Evolutionary conservation across 1,140 invertebrate species (phyloP).

Genomic region (Drosophila pseudoananassae): DNA sequence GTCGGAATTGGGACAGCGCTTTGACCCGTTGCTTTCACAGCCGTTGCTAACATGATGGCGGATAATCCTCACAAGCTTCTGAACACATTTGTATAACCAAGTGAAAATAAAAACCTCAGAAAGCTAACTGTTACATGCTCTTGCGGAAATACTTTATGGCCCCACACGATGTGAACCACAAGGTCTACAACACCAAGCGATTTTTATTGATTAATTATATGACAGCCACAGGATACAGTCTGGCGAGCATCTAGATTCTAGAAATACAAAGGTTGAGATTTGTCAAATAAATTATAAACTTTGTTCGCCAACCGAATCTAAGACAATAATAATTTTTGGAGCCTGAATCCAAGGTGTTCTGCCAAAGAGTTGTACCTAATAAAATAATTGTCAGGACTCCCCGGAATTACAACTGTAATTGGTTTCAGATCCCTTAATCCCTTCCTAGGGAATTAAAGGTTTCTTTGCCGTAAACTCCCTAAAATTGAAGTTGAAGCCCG

Average conservation of each 20-base stretch:
- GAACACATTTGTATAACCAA: neutral
- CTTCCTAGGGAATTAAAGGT: neutral
- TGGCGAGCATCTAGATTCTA: too few relatives aligned
- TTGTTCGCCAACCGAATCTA: too few relatives aligned
- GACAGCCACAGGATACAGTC: too few relatives aligned
- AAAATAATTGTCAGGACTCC: neutral
- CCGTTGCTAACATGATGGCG: neutral
- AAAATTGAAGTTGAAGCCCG: neutral
- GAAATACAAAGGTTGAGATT: too few relatives aligned
- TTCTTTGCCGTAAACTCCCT: neutral
- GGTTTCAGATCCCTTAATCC: neutral
- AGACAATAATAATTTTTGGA: too few relatives aligned
- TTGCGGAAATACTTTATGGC: too few relatives aligned
- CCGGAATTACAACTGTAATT: neutral
- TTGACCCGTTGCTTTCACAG: slow-evolving; percentile 39
- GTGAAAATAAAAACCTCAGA: neutral
- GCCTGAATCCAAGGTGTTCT: too few relatives aligned
- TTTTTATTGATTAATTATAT: too few relatives aligned
- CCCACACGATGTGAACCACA: too few relatives aligned
- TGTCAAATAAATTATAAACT: too few relatives aligned
- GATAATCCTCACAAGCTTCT: neutral
- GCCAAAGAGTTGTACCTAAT: neutral
- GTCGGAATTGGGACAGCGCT: slow-evolving; percentile 53
- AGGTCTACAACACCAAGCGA: too few relatives aligned
- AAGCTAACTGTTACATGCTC: neutral